Base-by-base conservation (phyloP, 2,888 invertebrate species). In the Cosmia trapezina region DNA sequence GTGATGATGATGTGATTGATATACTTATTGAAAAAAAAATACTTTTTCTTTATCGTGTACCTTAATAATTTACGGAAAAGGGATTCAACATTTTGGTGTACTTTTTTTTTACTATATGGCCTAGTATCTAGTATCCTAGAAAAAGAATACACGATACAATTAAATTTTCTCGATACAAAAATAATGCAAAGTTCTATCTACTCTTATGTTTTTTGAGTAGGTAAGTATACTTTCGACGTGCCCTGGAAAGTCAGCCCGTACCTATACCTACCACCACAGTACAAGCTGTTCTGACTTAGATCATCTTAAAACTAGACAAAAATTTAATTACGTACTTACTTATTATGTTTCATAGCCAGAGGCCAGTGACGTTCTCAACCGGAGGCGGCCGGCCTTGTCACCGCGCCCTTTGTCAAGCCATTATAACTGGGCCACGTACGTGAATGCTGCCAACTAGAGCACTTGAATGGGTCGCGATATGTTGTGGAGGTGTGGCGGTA, bases 351-450 rank as follows among this genome's bases (percentile, higher is more conserved):
- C 45, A 28, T 19, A 56, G 66, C 62, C 57, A 59, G 14, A 79
- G 66, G 56, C 73, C 51, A 53, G 70, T 84, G 81, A 82, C 84
- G 82, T 80, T 82, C 79, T 70, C 86, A 92, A 80, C 89, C 92
- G 91, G 92, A 93, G 89, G 77, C 70, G n/a, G 49, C 12, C 86
- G 93, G 80, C 93, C 93, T 93, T 93, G 86, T 87, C 73, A 77
- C 80, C 71, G 73, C 78, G 73, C 81, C 78, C 74, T 82, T 76
- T 65, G 28, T 17, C 4, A 12, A 33, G 61, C 9, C 17, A 14
- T 19, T 68, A 70, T 62, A 78, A 73, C 66, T 78, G 70, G 76
- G 70, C 45, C 69, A 75, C 62, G 65, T 51, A 73, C 65, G 75
- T 64, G 74, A 53, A 43, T 66, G 61, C 56, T 56, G 5, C n/a